A percentile compares a stretch with the other conserved stretches of the same genome.
These are phyloP conservation scores for Falcunculus frontatus DNA, from an alignment of 2,113 vertebrate genomes.

Conservation along the genomic window DNA sequence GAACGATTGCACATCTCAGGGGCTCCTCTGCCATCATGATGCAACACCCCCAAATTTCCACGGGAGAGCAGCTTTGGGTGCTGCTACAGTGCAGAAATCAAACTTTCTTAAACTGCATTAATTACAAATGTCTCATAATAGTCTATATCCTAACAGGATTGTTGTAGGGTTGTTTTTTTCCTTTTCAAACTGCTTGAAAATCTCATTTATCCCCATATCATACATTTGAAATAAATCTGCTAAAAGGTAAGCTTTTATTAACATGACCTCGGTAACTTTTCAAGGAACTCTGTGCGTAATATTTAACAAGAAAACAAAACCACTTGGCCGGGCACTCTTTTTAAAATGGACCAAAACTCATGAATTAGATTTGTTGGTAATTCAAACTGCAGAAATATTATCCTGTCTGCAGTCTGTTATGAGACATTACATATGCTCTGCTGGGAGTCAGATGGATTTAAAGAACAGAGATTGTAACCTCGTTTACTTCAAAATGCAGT, in stretches of 20 bases:
- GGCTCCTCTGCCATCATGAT: accelerated
- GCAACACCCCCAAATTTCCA: accelerated
- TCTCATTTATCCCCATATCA: background rate
- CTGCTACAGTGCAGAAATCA: background rate
- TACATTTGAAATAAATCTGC: background rate
- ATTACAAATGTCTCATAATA: background rate
- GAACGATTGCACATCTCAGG: background rate
- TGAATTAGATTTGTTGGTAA: conserved; percentile 44
- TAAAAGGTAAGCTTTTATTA: background rate
- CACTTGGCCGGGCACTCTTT: conserved; percentile 7
- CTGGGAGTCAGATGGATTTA: conserved; percentile 8
- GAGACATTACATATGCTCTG: conserved; percentile 37
- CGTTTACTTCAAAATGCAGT: conserved; percentile 25
- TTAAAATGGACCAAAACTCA: conserved; percentile 18
- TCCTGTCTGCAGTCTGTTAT: conserved; percentile 21
- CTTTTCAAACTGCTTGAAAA: background rate
- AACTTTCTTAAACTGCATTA: background rate
- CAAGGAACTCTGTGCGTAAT: background rate
- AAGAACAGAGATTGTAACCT: conserved; percentile 1
- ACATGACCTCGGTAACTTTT: background rate
- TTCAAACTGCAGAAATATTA: conserved; percentile 29
- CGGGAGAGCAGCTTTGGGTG: background rate
- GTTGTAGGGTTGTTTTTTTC: background rate
- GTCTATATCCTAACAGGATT: background rate
- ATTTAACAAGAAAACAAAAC: conserved; percentile 56